Conservation (phyloP, 2,888 invertebrate species). For the Lagria hirta region DNA sequence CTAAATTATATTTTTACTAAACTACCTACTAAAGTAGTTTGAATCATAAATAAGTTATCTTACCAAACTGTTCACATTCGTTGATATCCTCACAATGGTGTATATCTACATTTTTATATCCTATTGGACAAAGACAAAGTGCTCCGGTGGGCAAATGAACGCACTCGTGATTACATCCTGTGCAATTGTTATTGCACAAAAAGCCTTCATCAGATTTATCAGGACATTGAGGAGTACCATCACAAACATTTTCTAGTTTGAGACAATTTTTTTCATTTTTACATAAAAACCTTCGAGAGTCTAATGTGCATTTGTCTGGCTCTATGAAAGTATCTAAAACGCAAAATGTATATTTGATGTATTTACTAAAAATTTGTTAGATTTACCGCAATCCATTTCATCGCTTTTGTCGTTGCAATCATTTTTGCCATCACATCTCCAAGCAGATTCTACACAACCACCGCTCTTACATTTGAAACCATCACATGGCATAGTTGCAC, state of each 20-base stretch:
- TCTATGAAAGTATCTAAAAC: slow-evolving; percentile 29
- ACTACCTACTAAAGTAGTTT: neutral
- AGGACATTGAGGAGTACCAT: slow-evolving; percentile 59
- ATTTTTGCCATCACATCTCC: slow-evolving; percentile 60
- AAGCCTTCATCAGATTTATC: slow-evolving; percentile 66
- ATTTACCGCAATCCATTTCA: slow-evolving; percentile 59
- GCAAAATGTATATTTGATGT: slow-evolving; percentile 23
- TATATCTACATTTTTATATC: slow-evolving; percentile 49
- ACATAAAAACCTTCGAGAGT: slow-evolving; percentile 58
- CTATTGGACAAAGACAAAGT: slow-evolving; percentile 61
- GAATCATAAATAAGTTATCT: slow-evolving; percentile 20
- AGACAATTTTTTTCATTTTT: slow-evolving; percentile 60
- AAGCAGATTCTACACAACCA: slow-evolving; percentile 57
- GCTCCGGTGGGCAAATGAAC: slow-evolving; percentile 57
- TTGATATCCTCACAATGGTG: slow-evolving; percentile 62
- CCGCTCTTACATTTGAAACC: slow-evolving; percentile 65
- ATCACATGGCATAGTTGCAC: slow-evolving; percentile 57
- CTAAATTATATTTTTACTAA: no score
- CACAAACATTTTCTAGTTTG: slow-evolving; percentile 57
- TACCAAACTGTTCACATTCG: slow-evolving; percentile 65
- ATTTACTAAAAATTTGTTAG: slow-evolving; percentile 24
- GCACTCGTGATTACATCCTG: slow-evolving; percentile 54
- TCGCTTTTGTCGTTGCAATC: slow-evolving; percentile 63
- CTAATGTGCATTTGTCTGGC: slow-evolving; percentile 54
- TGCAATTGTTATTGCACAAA: slow-evolving; percentile 48